Base-by-base conservation (phyloP, 2,888 invertebrate genomes). In the Xanthia icteritia region DNA sequence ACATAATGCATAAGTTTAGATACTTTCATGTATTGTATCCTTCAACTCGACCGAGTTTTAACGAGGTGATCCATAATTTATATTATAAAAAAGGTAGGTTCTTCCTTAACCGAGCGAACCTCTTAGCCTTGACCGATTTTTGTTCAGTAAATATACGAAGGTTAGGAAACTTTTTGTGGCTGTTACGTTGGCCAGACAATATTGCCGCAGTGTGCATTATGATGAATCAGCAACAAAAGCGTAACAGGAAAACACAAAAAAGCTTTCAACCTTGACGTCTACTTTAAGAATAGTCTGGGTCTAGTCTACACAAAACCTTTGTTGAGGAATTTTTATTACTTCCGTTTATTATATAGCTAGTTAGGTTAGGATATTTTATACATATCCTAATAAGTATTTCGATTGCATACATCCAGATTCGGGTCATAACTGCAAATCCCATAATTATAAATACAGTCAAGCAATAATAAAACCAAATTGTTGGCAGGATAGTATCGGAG, bases 401-500 rank as follows among this genome's bases (percentile, higher is more conserved):
- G 9, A 54, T 54, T 31, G 27, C 15, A 31, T 42, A 61, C 27
- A 13, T 9, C 17, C 31, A 20, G 48, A n/a, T 23, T 56, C 17
- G 39, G 23, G 4, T 42, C 2, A 23, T 17, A 27, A 15, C 6
- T 11, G 8, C 5, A 74, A 48, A 27, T 4, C 11, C 2, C 15
- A 20, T 71, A 36, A 17, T 60, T 15, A 20, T 6, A 27, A 2
- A 61, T 39, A 51, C 75, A 76, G 84, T 56, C 45, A 60, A 77
- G 64, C 74, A 84, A 76, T 79, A 79, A 85, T 73, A 78, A 85
- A 81, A 83, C 66, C 42, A 81, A 88, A 89, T 74, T 85, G 77
- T 87, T 88, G 92, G 91, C 95, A 98, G 98, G 93, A 97, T 98
- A 92, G 98, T 98, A 90, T 98, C 98, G 45, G 98, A 98, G 92